A percentile compares a stretch with the other conserved stretches of the same genome.
Evolutionary conservation across 2,888 invertebrate species (phyloP).

Genomic region (Stegophylla sp.): DNA sequence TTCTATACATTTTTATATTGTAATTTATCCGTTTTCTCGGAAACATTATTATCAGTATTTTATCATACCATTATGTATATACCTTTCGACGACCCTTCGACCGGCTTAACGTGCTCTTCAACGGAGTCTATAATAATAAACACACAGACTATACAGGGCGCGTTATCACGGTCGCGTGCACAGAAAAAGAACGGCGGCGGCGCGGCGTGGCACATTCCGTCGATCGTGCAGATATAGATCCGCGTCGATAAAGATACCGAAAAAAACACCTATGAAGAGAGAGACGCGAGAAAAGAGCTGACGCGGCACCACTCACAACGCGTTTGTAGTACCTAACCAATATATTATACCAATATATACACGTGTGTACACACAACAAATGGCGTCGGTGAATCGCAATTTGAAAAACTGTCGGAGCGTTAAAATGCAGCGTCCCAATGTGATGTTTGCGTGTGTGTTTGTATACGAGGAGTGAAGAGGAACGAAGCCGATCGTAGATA

Average conservation of each 20-base stretch:
- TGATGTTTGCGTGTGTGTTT: too few relatives aligned
- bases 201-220: background rate
- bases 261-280: conserved; percentile 40
- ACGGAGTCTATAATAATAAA: background rate
- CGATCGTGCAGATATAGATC: conserved; percentile 25
- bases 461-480: too few relatives aligned
- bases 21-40: background rate
- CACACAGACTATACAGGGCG: background rate
- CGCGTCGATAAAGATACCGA: conserved; percentile 8
- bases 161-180: conserved; percentile 21
- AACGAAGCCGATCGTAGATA: too few relatives aligned
- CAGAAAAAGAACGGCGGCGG: conserved; percentile 6
- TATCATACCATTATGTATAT: background rate
- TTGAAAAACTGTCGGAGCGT: conserved; percentile 35
- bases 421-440: background rate
- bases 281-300: background rate
- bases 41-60: conserved; percentile 3
- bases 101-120: background rate
- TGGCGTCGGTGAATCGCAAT: background rate
- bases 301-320: background rate
- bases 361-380: too few relatives aligned
- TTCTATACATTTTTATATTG: background rate
- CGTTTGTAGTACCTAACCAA: background rate
- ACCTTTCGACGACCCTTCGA: conserved; percentile 6
- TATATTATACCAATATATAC: too few relatives aligned